Conservation (phyloP, 2,797 vertebrate species). For the Hybognathus amarus region DNA sequence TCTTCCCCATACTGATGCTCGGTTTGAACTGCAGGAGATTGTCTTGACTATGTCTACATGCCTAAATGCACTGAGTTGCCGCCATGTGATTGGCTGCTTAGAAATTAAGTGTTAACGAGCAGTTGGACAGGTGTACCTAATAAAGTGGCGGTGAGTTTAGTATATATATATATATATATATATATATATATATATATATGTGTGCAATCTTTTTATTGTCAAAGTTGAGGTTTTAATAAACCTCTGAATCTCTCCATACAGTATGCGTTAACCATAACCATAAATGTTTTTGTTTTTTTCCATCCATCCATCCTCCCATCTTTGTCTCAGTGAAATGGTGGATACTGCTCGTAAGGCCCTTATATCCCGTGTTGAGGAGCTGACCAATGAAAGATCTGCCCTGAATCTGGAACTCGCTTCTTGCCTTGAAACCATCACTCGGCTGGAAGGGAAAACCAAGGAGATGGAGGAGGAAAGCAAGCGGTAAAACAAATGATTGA, state of each 20-base stretch:
- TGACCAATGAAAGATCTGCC: constrained; percentile 79
- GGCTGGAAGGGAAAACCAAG: constrained; percentile 74
- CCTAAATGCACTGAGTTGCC: no score
- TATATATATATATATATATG: constrained; percentile 18
- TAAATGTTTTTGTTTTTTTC: no score
- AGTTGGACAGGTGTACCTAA: no score
- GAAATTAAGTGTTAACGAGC: no score
- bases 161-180: no score
- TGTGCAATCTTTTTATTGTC: constrained; percentile 3
- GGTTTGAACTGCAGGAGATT: no score
- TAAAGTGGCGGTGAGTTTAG: no score
- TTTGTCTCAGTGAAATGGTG: constrained; percentile 69
- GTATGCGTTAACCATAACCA: background rate
- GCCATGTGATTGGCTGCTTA: no score
- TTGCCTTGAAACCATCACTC: constrained; percentile 70
- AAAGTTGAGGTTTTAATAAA: background rate
- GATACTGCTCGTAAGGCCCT: constrained; percentile 80
- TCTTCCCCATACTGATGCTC: no score
- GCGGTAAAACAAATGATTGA: constrained; percentile 65
- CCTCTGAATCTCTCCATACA: background rate
- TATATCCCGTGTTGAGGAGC: constrained; percentile 79
- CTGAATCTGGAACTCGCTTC: constrained; percentile 73
- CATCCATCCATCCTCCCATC: background rate
- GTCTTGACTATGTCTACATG: no score
- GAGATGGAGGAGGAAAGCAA: constrained; percentile 81